phyloP scores from a whole-genome alignment of 2,888 invertebrate species.

The Spodoptera picta region DNA sequence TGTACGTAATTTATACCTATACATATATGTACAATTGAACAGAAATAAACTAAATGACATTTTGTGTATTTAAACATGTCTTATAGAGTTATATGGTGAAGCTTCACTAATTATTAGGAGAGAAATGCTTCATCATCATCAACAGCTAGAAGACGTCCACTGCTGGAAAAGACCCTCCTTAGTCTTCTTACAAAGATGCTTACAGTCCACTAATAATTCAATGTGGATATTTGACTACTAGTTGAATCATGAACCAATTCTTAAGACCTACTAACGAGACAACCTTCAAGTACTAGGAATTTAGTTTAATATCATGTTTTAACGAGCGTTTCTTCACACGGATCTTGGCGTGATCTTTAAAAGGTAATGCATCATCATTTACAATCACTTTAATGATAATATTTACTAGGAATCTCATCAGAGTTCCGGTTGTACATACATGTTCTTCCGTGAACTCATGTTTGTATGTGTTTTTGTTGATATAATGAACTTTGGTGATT shows the following conservation, averaged over 20 bases:
- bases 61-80: too few species aligned
- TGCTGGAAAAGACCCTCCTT: too few species aligned
- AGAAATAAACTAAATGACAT: conserved; percentile 2
- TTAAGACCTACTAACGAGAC: background rate
- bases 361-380: conserved; percentile 34
- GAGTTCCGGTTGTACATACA: conserved; percentile 54
- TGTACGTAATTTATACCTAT: conserved; percentile 28
- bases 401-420: conserved; percentile 40
- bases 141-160: too few species aligned
- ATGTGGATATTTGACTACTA: too few species aligned
- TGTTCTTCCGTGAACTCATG: conserved; percentile 47
- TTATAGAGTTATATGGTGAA: too few species aligned
- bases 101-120: too few species aligned
- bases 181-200: too few species aligned
- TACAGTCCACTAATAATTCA: too few species aligned
- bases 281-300: conserved; percentile 13
- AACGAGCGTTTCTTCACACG: conserved; percentile 36
- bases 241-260: background rate
- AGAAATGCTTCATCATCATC: too few species aligned
- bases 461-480: conserved; percentile 34
- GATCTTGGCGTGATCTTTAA: conserved; percentile 38
- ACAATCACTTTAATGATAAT: conserved; percentile 28
- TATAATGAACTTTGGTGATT: conserved; percentile 35
- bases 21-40: conserved; percentile 24
- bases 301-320: conserved; percentile 6